phyloP scores from a whole-genome alignment of 2,888 invertebrate species.

The Dichetophora obliterata region DNA sequence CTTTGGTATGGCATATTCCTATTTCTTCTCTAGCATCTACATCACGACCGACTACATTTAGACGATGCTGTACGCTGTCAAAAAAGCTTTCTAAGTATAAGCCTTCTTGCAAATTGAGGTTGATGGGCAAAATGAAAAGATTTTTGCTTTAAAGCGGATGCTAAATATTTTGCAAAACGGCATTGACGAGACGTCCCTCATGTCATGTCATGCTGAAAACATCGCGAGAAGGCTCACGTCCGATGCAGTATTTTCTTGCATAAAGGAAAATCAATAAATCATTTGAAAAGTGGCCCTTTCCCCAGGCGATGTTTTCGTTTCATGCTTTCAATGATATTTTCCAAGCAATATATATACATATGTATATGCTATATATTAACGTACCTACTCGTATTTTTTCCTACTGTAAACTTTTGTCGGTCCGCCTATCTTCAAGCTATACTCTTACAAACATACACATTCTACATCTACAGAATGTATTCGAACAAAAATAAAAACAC shows the following conservation, averaged over 20 bases:
- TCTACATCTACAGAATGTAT: conserved; percentile 11
- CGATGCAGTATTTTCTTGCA: conserved; percentile 35
- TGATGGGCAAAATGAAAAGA: conserved; percentile 4
- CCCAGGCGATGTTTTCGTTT: conserved; percentile 43
- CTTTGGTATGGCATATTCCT: neutral
- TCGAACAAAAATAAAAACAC: conserved; percentile 44
- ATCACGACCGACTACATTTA: neutral
- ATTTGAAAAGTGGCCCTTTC: conserved; percentile 47
- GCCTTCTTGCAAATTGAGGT: conserved; percentile 30
- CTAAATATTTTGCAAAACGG: conserved; percentile 73
- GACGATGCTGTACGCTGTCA: conserved; percentile 15
- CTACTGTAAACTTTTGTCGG: conserved; percentile 17
- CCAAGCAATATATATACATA: conserved; percentile 24
- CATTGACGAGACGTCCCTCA: conserved; percentile 16
- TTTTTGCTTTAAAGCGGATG: neutral
- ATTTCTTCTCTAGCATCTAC: no score
- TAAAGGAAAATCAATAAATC: conserved; percentile 51
- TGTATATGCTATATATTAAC: conserved; percentile 15
- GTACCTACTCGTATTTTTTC: conserved; percentile 30
- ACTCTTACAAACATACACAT: conserved; percentile 12
- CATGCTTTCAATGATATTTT: conserved; percentile 33
- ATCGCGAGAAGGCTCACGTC: conserved; percentile 34
- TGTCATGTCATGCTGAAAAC: conserved; percentile 28
- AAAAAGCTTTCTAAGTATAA: conserved; percentile 26
- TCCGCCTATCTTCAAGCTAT: conserved; percentile 4